These are phyloP conservation scores for Lepidochrysops patricia DNA, from an alignment of 2,888 invertebrate genomes.

Conservation along the genomic window DNA sequence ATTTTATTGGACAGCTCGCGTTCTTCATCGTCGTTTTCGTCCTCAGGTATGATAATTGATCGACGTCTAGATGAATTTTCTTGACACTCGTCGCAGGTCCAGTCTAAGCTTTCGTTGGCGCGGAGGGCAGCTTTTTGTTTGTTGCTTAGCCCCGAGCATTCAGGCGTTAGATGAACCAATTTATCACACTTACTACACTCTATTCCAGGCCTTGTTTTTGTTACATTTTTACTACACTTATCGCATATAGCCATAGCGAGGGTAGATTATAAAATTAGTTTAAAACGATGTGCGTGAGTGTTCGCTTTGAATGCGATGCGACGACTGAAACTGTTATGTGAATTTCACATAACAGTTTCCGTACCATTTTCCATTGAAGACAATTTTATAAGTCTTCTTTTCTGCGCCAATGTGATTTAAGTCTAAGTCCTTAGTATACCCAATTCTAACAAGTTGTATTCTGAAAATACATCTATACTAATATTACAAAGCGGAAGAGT, in stretches of 20 bases:
- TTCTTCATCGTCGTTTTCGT: background rate
- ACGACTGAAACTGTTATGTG: too few species aligned
- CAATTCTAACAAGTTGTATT: too few species aligned
- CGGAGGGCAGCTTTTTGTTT: background rate
- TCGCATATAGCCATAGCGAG: background rate
- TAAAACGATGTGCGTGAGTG: background rate
- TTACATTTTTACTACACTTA: background rate
- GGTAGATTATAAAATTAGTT: background rate
- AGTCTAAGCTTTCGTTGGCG: background rate
- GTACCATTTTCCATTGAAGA: too few species aligned
- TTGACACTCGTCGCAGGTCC: background rate
- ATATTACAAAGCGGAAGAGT: too few species aligned
- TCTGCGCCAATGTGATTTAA: too few species aligned
- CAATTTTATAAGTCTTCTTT: too few species aligned
- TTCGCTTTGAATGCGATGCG: background rate
- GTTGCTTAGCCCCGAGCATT: background rate
- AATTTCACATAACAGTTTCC: too few species aligned
- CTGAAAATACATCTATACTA: too few species aligned
- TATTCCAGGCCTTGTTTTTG: background rate
- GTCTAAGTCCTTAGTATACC: too few species aligned
- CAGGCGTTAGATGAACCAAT: background rate
- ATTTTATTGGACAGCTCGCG: background rate
- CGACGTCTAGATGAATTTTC: background rate
- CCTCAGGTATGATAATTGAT: background rate
- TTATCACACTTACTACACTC: constrained; percentile 1